Percentiles rank a stretch among this genome's conserved stretches.
phyloP scores from a whole-genome alignment of 2,888 invertebrate genomes.

The Keiferia lycopersicella region DNA sequence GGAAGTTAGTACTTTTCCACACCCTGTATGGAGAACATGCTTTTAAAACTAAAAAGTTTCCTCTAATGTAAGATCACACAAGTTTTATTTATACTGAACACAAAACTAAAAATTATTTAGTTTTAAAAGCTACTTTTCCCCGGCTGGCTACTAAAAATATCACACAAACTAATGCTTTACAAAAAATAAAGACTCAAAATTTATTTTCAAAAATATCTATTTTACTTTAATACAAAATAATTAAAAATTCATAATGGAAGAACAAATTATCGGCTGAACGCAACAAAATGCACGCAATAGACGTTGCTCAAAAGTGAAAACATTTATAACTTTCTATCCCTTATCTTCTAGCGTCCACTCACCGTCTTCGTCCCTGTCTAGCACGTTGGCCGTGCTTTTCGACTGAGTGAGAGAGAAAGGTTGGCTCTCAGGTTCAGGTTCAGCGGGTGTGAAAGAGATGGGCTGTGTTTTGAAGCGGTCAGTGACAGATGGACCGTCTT shows the following conservation, averaged over 20 bases:
- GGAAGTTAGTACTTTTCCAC: no score
- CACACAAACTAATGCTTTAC: constrained; percentile 3
- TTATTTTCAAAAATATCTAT: constrained; percentile 21
- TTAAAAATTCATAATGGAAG: constrained; percentile 12
- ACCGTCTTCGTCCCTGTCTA: constrained; percentile 80
- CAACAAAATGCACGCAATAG: constrained; percentile 20
- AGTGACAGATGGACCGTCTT: constrained; percentile 65
- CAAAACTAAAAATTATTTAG: neutral
- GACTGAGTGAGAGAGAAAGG: constrained; percentile 61
- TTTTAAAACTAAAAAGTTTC: neutral
- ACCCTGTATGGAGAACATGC: no score
- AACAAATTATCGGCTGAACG: constrained; percentile 10
- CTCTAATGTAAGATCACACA: neutral
- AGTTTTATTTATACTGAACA: neutral
- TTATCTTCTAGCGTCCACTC: constrained; percentile 39
- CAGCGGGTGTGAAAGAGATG: constrained; percentile 79
- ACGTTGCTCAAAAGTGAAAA: constrained; percentile 21
- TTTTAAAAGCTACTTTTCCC: neutral
- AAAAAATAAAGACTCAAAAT: constrained; percentile 18
- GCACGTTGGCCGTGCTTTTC: constrained; percentile 70
- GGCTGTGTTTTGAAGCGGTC: constrained; percentile 87
- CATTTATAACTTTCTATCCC: constrained; percentile 18
- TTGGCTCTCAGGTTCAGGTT: constrained; percentile 40
- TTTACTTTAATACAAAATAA: constrained; percentile 13
- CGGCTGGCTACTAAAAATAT: neutral